Percentiles rank a stretch among this genome's conserved stretches.
Conservation (phyloP, 2,797 vertebrate species). For the Tokudaia tokunoshimensis region DNA sequence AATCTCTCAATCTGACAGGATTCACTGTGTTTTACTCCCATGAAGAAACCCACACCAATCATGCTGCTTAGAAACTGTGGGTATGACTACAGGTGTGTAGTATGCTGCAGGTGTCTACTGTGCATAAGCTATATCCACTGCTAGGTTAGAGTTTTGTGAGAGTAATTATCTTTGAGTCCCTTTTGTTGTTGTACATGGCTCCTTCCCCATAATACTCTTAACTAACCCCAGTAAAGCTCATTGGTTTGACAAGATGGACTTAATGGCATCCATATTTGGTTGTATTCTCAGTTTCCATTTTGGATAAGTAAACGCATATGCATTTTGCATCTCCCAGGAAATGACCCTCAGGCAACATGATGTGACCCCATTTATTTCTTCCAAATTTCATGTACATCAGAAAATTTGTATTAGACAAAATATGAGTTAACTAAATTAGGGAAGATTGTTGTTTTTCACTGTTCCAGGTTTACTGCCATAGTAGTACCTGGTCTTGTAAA, state of each 20-base stretch:
- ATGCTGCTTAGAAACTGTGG: not conserved
- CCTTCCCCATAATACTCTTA: not conserved
- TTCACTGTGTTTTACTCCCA: no score
- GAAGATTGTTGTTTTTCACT: not conserved
- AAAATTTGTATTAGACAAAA: not conserved
- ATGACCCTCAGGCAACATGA: not conserved
- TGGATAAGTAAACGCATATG: not conserved
- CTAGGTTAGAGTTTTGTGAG: not conserved
- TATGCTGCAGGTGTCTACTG: not conserved
- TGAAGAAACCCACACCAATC: no score
- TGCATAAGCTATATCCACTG: not conserved
- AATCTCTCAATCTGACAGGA: no score
- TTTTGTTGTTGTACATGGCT: not conserved
- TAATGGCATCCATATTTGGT: not conserved
- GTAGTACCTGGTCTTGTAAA: not conserved
- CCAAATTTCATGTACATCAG: not conserved
- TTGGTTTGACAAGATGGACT: not conserved
- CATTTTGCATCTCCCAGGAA: not conserved
- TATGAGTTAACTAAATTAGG: not conserved
- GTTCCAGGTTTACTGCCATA: not conserved
- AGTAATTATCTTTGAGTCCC: not conserved
- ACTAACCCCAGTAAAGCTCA: not conserved
- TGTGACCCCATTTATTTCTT: not conserved
- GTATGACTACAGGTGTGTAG: not conserved
- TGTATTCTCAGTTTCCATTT: not conserved